Conservation (phyloP, 2,888 invertebrate genomes). For the Caenorhabditis angaria region DNA sequence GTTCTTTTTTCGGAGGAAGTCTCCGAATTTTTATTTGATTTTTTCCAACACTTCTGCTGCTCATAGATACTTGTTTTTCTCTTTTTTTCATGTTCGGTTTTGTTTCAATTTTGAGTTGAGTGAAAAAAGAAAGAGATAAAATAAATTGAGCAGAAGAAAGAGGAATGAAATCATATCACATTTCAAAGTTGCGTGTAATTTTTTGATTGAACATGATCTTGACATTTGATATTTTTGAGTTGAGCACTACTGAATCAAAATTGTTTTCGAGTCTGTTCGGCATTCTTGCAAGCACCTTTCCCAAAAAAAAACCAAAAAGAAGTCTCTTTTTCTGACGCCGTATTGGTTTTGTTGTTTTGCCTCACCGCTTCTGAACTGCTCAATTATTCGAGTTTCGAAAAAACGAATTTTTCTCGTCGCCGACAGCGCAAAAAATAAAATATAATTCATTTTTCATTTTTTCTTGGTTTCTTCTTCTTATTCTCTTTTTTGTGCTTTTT, state of each 20-base stretch:
- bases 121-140: too few species aligned
- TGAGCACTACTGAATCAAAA: neutral
- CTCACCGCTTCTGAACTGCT: neutral
- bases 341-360: neutral
- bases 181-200: neutral
- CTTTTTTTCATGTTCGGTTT: too few species aligned
- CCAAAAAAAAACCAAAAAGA: too few species aligned
- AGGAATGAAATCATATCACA: neutral
- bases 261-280: neutral
- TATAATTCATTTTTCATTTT: neutral
- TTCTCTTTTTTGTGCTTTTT: neutral
- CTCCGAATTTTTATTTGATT: slow-evolving; percentile 1
- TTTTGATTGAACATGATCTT: too few species aligned
- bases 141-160: too few species aligned
- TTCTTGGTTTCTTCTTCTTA: neutral
- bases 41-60: neutral
- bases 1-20: too few species aligned
- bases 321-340: too few species aligned
- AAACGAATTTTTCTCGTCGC: too few species aligned
- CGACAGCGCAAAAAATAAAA: neutral
- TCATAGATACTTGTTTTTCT: neutral
- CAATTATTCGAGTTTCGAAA: slow-evolving; percentile 1
- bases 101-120: too few species aligned
- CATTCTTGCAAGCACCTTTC: neutral
- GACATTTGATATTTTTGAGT: too few species aligned